These are phyloP conservation scores for Aeoliscus strigatus DNA, from an alignment of 2,797 vertebrate species.

Conservation along the genomic window DNA sequence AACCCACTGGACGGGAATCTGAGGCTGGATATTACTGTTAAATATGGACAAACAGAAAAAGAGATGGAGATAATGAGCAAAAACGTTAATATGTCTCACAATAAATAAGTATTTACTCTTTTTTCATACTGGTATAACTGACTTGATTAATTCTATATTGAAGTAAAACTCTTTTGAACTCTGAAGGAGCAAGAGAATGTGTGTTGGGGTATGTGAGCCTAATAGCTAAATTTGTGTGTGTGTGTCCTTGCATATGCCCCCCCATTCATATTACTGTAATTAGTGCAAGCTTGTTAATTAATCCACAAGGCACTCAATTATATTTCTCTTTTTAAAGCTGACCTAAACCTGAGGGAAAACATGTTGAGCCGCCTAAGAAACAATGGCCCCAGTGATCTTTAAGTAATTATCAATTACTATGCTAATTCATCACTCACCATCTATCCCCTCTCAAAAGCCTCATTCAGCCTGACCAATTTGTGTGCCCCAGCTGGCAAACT, in stretches of 20 bases:
- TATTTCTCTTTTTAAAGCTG: slow-evolving; percentile 67
- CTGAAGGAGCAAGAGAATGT: too few relatives aligned
- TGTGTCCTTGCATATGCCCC: slow-evolving; percentile 6
- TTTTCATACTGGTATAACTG: too few relatives aligned
- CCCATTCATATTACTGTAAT: slow-evolving; percentile 59
- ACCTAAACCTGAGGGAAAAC: slow-evolving; percentile 74
- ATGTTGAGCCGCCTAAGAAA: slow-evolving; percentile 66
- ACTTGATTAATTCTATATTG: too few relatives aligned
- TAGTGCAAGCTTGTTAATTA: slow-evolving; percentile 69
- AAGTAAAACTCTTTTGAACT: too few relatives aligned
- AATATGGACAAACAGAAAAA: slow-evolving; percentile 3
- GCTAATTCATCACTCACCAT: slow-evolving; percentile 69
- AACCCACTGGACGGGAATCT: slow-evolving; percentile 9
- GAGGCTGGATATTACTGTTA: slow-evolving; percentile 13
- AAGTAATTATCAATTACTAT: slow-evolving; percentile 74
- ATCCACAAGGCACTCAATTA: slow-evolving; percentile 68
- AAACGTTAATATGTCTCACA: too few relatives aligned
- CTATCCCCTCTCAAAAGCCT: slow-evolving; percentile 42
- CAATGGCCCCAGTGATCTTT: slow-evolving; percentile 69
- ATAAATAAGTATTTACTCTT: too few relatives aligned
- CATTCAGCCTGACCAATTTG: slow-evolving; percentile 29
- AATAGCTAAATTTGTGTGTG: slow-evolving; percentile 5
- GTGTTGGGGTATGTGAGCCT: background rate
- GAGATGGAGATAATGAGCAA: background rate
- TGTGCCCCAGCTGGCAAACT: slow-evolving; percentile 27